Base-by-base conservation (phyloP, 92 coral and sea anemone genomes). In the Palythoa heliodiscus region DNA sequence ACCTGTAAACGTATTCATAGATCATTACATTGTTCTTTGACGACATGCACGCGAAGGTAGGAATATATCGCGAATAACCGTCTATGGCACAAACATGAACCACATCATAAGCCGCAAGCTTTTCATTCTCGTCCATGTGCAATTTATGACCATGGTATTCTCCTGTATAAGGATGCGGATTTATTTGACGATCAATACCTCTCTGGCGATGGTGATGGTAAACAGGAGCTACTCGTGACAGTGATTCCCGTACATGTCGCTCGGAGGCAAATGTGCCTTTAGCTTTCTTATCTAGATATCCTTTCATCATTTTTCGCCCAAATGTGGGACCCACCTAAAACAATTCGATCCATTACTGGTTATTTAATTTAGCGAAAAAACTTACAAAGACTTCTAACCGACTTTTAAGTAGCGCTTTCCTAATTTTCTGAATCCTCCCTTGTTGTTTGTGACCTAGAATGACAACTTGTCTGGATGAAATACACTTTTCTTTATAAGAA, bases 61-160 rank as follows among this genome's bases (percentile, higher is more conserved):
- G 82, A 68, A 87, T 78, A 64, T 52, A 77, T 43, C 93, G 63
- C 20, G 85, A 82, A 77, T 69, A 87, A 66, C 88, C 93, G 77
- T 90, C 93, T 71, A 86, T 25, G 58, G 92, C 90, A 73, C 86
- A 83, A n/a, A 87, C 90, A 55, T 90, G 90, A 39, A 84, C 79
- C 60, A 78, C 76, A 23, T 89, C 93, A 87, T 72, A 87, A 48
- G 80, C 83, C n/a, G 82, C 73, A 23, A 90, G 69, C 77, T 90
- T 90, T 83, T 87, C 93, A 83, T 87, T 87, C 81, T 90, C 88
- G 86, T 90, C 88, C 74, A 90, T 76, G 69, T 90, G 82, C 60
- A 90, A 47, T 54, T 90, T 83, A 71, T 90, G 82, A 19, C 88
- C 93, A 78, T 87, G 79, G 75, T 90, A 90, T 19, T 87, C 87